Percentiles rank a stretch among this genome's conserved stretches.
Conservation (phyloP, 2,113 vertebrate species). For the Brevimyrus niger region DNA sequence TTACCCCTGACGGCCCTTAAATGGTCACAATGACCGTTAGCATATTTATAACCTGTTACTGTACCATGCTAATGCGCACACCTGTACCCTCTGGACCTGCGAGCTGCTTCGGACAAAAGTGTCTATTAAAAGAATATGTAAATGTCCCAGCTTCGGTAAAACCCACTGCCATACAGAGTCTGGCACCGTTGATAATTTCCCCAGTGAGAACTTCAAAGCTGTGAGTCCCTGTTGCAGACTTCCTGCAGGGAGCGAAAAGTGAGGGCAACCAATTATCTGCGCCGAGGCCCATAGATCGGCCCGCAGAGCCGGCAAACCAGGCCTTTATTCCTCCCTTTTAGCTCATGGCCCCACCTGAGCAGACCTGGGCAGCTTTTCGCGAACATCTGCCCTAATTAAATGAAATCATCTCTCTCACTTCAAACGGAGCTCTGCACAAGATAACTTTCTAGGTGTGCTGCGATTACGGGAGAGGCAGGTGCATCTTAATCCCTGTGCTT, state of each 20-base stretch:
- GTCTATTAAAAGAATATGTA: background rate
- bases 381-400: slow-evolving; percentile 12
- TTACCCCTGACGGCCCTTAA: background rate
- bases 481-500: background rate
- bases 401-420: background rate
- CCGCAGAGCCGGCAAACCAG: background rate
- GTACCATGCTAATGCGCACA: background rate
- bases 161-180: background rate
- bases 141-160: background rate
- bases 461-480: background rate
- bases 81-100: background rate
- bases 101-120: background rate
- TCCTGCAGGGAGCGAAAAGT: background rate
- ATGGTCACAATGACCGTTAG: background rate
- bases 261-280: slow-evolving; percentile 8
- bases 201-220: background rate
- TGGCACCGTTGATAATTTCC: background rate
- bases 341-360: background rate
- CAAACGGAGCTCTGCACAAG: background rate
- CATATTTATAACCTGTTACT: background rate
- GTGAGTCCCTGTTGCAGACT: background rate
- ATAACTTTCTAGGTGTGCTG: background rate
- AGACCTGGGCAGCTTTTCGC: background rate
- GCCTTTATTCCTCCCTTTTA: background rate
- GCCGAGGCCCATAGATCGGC: background rate